These are phyloP conservation scores for Rhaphigaster nebulosa DNA, from an alignment of 2,888 invertebrate genomes.

Conservation along the genomic window DNA sequence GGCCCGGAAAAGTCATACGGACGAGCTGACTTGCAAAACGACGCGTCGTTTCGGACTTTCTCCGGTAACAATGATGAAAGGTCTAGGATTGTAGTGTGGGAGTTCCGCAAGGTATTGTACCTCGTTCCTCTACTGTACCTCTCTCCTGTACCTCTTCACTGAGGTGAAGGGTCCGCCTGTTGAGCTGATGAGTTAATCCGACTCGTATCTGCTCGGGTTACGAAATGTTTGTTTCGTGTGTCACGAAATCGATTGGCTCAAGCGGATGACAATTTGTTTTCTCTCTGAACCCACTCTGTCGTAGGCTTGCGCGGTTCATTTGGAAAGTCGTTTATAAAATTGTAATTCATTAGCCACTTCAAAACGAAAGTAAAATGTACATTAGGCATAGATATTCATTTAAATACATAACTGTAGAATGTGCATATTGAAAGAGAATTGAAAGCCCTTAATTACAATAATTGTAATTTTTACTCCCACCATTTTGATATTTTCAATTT, in stretches of 20 bases:
- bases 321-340: background rate
- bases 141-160: background rate
- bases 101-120: slow-evolving; percentile 27
- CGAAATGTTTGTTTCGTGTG: slow-evolving; percentile 32
- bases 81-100: slow-evolving; percentile 26
- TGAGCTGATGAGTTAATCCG: slow-evolving; percentile 42
- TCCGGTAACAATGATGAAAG: slow-evolving; percentile 37
- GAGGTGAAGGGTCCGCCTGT: background rate
- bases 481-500: no score
- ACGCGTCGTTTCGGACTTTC: background rate
- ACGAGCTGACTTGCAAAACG: slow-evolving; percentile 28
- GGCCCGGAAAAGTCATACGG: background rate
- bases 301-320: background rate
- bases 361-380: no score
- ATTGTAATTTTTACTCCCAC: no score
- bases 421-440: no score
- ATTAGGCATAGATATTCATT: no score
- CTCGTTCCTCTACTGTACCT: background rate
- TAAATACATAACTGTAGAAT: no score
- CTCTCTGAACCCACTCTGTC: background rate
- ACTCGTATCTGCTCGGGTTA: background rate
- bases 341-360: background rate
- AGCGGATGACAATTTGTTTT: slow-evolving; percentile 38
- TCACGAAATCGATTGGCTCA: slow-evolving; percentile 43
- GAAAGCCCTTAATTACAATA: no score